Base-by-base conservation (phyloP, 2,888 invertebrate genomes). In the Leucoptera coffeella region DNA sequence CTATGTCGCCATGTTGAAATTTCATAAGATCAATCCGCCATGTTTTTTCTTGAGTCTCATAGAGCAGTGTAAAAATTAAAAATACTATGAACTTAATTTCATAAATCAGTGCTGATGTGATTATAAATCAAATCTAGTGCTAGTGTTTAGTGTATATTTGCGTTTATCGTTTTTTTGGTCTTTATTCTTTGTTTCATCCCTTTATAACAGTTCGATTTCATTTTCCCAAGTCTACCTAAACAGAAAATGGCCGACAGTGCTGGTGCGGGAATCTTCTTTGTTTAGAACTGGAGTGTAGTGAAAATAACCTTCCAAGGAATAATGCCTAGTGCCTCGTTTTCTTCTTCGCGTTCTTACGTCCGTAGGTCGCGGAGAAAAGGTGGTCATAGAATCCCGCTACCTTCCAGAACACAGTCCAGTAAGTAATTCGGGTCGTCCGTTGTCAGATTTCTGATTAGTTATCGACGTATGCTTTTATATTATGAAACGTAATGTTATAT, bases 261-360 rank as follows among this genome's bases (percentile, higher is more conserved):
- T 77, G 77, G 78, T 80, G 79, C 78, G 77, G 77, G 77, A 80
- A 78, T 80, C 78, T 83, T 78, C 83, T 84, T 84, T 84, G 83
- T 84, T 82, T 83, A 81, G 78, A 54, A 62, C 65, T 62, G 60
- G 59, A 64, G 69, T 73, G 39, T 58, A 58, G 61, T 62, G 67
- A 62, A 62, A 59, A 57, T 69, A 65, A 69, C 62, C 59, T 57
- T 41, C 50, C 54, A 54, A 56, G 65, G 67, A 71, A 85, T 80
- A 74, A 88, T 91, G 91, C 91, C 90, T 78, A 90, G 90, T 80
- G 90, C 90, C 75, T 90, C 90, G 65, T 89, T 90, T 74, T 87
- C 88, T 60, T 87, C 89, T 72, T 86, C 88, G 71, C 83, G 89
- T 77, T 86, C 87, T 73, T 89, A 87, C 75, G 85, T 87, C 54